phyloP scores from a whole-genome alignment of 2,113 vertebrate genomes.

The Muntiacus muntjak region DNA sequence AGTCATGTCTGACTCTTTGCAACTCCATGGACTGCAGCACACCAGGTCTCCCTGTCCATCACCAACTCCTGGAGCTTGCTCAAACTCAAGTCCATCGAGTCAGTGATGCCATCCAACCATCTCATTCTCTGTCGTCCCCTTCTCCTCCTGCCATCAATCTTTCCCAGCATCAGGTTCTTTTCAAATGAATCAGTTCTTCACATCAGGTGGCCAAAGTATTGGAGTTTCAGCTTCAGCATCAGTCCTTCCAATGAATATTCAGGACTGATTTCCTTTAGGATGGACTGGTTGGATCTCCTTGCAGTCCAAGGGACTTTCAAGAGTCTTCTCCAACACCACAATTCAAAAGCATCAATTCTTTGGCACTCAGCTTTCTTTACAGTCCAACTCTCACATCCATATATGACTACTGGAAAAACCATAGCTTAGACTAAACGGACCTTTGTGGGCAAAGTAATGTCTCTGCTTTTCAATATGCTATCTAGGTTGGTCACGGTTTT shows the following conservation, averaged over 20 bases:
- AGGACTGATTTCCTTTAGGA: not conserved
- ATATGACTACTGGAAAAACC: not conserved
- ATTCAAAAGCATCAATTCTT: not conserved
- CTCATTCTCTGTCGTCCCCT: not conserved
- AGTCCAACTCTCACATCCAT: not conserved
- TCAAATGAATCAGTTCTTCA: not conserved
- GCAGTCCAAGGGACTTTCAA: not conserved
- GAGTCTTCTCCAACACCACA: not conserved
- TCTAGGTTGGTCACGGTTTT: not conserved
- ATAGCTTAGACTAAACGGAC: not conserved
- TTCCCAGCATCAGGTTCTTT: not conserved
- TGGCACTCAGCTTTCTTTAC: not conserved
- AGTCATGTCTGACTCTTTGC: not conserved
- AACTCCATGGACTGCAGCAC: not conserved
- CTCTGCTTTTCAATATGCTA: not conserved
- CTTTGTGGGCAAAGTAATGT: not conserved
- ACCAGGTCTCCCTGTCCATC: not conserved
- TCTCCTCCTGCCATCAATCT: not conserved
- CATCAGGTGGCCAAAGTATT: not conserved
- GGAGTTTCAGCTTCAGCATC: not conserved
- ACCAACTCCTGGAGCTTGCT: not conserved
- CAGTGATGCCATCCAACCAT: not conserved
- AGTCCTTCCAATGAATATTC: not conserved
- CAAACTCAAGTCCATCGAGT: not conserved
- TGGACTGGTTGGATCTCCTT: not conserved